Percentiles rank a stretch among this genome's conserved stretches.
phyloP scores from a whole-genome alignment of 2,888 invertebrate genomes.

The Drosophila fungiperda region DNA sequence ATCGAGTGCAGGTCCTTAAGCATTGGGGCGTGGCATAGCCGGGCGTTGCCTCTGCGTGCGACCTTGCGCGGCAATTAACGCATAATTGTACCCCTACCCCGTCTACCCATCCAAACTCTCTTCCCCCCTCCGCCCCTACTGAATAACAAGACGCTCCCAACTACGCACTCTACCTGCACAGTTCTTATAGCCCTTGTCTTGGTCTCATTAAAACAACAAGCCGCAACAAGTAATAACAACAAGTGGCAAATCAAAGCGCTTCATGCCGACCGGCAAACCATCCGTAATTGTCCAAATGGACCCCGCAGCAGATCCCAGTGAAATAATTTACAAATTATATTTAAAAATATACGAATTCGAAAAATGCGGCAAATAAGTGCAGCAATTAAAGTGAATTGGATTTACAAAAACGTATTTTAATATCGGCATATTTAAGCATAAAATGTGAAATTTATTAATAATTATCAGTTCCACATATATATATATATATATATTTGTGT shows the following conservation, averaged over 20 bases:
- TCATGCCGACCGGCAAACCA: conserved; percentile 48
- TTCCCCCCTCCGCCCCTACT: neutral
- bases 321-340: conserved; percentile 25
- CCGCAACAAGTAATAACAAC: conserved; percentile 17
- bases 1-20: conserved; percentile 29
- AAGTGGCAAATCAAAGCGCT: conserved; percentile 60
- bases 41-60: conserved; percentile 42
- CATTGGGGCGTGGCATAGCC: conserved; percentile 15
- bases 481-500: neutral
- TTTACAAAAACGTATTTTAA: neutral
- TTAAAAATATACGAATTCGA: neutral
- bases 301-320: conserved; percentile 7
- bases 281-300: conserved; percentile 39
- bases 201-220: conserved; percentile 51
- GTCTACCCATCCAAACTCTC: neutral
- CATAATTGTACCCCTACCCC: conserved; percentile 11
- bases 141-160: neutral
- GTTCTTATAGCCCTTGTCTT: conserved; percentile 33
- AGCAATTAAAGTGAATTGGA: neutral
- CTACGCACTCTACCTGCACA: conserved; percentile 14
- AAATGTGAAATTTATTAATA: neutral
- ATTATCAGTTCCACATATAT: neutral
- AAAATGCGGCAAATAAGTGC: neutral
- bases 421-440: neutral
- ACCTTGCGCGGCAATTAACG: conserved; percentile 60